These are phyloP conservation scores for Regulus satrapa DNA, from an alignment of 2,113 vertebrate species.

Conservation along the genomic window DNA sequence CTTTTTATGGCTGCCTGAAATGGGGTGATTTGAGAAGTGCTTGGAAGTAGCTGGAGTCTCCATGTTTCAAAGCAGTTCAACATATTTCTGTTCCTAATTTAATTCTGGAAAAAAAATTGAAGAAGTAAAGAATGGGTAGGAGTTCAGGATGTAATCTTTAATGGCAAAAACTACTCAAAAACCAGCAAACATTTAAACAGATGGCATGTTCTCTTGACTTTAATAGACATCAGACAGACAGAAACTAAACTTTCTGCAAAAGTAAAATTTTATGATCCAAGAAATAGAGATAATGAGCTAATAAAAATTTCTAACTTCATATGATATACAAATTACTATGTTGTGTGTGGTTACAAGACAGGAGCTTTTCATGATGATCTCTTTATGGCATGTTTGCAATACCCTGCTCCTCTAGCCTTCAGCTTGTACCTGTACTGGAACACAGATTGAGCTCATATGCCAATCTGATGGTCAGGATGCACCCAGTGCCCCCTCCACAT, in stretches of 20 bases:
- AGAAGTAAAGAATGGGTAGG: background rate
- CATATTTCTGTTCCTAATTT: background rate
- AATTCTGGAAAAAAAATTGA: background rate
- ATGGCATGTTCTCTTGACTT: background rate
- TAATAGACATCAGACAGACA: background rate
- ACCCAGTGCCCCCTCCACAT: no score
- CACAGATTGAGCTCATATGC: background rate
- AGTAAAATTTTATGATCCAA: background rate
- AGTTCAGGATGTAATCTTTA: background rate
- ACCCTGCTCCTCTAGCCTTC: fast-evolving
- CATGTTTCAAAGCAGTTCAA: background rate
- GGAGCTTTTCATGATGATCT: background rate
- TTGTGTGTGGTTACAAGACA: background rate
- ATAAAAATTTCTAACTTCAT: background rate
- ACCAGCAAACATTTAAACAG: background rate
- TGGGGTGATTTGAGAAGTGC: background rate
- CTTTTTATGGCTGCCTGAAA: background rate
- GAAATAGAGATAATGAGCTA: background rate
- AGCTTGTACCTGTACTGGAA: background rate
- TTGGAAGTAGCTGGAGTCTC: background rate
- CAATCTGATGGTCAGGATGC: background rate
- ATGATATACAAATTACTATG: background rate
- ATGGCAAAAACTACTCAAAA: background rate
- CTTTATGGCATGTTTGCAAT: background rate
- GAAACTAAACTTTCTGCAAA: background rate